phyloP scores from a whole-genome alignment of 92 coral and sea anemone species.

The Parazoanthus swiftii region DNA sequence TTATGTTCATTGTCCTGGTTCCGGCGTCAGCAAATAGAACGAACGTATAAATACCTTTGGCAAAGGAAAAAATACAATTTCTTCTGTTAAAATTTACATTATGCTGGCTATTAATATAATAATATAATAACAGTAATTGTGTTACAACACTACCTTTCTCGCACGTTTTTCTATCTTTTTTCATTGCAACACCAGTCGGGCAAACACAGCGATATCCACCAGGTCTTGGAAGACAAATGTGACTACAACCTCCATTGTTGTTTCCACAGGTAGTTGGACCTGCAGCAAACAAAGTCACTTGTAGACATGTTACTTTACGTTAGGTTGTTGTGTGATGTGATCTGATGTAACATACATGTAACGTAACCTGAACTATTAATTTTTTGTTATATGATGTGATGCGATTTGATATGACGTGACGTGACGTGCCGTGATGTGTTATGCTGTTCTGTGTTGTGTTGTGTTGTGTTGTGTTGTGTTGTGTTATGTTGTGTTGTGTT shows the following conservation, averaged over 20 bases:
- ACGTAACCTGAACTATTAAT: too few species aligned
- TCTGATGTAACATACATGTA: too few species aligned
- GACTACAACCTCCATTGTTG: constrained; percentile 46
- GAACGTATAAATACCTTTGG: constrained; percentile 44
- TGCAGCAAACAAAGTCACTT: not conserved
- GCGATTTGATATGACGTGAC: too few species aligned
- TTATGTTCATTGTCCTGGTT: constrained; percentile 32
- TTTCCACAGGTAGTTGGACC: constrained; percentile 23
- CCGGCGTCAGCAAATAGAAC: constrained; percentile 51
- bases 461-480: too few species aligned
- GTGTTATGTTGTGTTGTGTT: too few species aligned
- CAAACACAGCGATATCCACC: constrained; percentile 39
- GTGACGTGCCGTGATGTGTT: too few species aligned
- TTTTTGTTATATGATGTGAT: too few species aligned
- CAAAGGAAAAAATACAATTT: not conserved
- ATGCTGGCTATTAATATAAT: not conserved
- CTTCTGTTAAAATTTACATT: not conserved
- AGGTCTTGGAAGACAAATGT: constrained; percentile 38
- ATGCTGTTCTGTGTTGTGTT: too few species aligned
- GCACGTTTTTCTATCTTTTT: constrained; percentile 29
- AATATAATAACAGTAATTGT: not conserved
- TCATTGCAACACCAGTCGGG: constrained; percentile 12
- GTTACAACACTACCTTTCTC: not conserved
- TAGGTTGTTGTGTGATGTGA: too few species aligned
- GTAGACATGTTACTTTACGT: too few species aligned